A percentile compares a stretch with the other conserved stretches of the same genome.
Evolutionary conservation across 2,888 invertebrate genomes (phyloP).

Genomic region (Nycteola revayana): DNA sequence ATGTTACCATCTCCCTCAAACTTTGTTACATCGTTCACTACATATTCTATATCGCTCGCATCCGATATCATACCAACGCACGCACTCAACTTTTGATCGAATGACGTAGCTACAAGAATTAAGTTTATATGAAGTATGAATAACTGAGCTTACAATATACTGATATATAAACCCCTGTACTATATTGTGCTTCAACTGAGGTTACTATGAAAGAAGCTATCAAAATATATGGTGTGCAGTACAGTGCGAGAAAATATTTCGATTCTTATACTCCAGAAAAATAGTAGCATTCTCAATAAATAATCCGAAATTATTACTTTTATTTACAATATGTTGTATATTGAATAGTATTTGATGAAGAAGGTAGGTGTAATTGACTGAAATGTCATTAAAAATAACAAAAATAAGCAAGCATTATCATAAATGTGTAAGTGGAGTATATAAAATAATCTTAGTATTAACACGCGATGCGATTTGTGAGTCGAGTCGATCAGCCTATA

Average conservation of each 20-base stretch:
- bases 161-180: too few species aligned
- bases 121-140: too few species aligned
- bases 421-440: slow-evolving; percentile 32
- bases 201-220: slow-evolving; percentile 65
- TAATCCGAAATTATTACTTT: slow-evolving; percentile 70
- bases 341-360: slow-evolving; percentile 59
- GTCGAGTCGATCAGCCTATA: background rate
- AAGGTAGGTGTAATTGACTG: slow-evolving; percentile 59
- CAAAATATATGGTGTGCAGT: slow-evolving; percentile 73
- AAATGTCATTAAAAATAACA: slow-evolving; percentile 35
- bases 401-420: slow-evolving; percentile 32
- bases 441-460: slow-evolving; percentile 38
- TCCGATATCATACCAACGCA: too few species aligned
- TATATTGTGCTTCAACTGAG: slow-evolving; percentile 4
- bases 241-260: slow-evolving; percentile 69
- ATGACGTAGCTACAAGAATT: too few species aligned
- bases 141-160: too few species aligned
- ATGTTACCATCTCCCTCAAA: too few species aligned
- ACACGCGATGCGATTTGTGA: slow-evolving; percentile 36
- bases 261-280: slow-evolving; percentile 69
- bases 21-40: too few species aligned
- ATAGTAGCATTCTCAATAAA: slow-evolving; percentile 71
- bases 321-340: slow-evolving; percentile 73
- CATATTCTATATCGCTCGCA: too few species aligned
- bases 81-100: too few species aligned